These are phyloP conservation scores for Cistogaster globosa DNA, from an alignment of 2,888 invertebrate genomes.

Conservation along the genomic window DNA sequence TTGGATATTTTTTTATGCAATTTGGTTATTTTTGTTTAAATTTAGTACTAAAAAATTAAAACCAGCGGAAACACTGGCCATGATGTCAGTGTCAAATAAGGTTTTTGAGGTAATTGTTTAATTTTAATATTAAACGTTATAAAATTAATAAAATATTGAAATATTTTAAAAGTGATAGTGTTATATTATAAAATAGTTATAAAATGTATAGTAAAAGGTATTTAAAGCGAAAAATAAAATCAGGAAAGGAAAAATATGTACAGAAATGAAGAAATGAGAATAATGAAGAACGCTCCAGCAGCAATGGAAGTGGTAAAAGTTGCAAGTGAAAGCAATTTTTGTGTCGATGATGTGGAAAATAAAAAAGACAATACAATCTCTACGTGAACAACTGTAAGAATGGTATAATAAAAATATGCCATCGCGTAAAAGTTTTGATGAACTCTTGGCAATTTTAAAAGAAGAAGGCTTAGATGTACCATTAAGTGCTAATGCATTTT, in stretches of 20 bases:
- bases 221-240: conserved; percentile 11
- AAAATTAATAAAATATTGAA: not conserved
- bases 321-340: not conserved
- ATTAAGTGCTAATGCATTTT: conserved; percentile 36
- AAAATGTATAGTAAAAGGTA: conserved; percentile 21
- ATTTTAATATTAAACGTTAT: not conserved
- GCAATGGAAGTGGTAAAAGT: conserved; percentile 14
- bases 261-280: not conserved
- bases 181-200: conserved; percentile 28
- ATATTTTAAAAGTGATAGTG: conserved; percentile 6
- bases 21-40: too few species aligned
- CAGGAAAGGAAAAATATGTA: conserved; percentile 17
- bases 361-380: conserved; percentile 4
- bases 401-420: conserved; percentile 35
- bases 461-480: conserved; percentile 35
- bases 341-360: conserved; percentile 2
- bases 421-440: conserved; percentile 36
- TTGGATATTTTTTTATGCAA: not conserved
- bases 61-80: too few species aligned
- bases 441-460: conserved; percentile 40
- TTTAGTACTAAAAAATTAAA: too few species aligned
- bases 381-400: conserved; percentile 38
- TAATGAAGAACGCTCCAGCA: conserved; percentile 25
- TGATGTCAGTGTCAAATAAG: too few species aligned
- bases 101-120: not conserved